Conservation (phyloP, 2,888 invertebrate genomes). For the Tipula vernalis region DNA sequence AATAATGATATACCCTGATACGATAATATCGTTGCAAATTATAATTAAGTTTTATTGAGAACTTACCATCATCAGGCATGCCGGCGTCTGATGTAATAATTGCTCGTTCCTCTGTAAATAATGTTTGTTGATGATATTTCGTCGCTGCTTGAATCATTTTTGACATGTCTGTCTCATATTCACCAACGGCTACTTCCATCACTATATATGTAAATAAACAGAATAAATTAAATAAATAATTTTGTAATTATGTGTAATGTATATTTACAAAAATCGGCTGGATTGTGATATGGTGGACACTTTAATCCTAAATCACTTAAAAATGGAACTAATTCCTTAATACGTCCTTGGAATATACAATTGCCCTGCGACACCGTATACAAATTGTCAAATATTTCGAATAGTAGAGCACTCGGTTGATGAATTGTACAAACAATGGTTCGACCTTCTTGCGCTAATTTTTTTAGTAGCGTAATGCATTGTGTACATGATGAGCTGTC, state of each 20-base stretch:
- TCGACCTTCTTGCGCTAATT: conserved; percentile 70
- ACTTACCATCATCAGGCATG: conserved; percentile 8
- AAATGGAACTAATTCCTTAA: conserved; percentile 61
- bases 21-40: too few species aligned
- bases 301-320: conserved; percentile 57
- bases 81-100: neutral
- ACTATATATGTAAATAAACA: conserved; percentile 40
- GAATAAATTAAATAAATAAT: conserved; percentile 10
- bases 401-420: conserved; percentile 83
- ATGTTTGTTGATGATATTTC: conserved; percentile 19
- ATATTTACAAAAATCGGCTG: conserved; percentile 77
- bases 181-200: conserved; percentile 83
- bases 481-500: conserved; percentile 82
- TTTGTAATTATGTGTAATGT: neutral
- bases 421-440: conserved; percentile 89
- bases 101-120: conserved; percentile 12
- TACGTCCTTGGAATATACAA: conserved; percentile 74
- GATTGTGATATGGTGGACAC: conserved; percentile 90
- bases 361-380: conserved; percentile 73
- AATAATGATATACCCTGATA: too few species aligned
- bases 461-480: conserved; percentile 65
- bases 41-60: neutral
- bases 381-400: conserved; percentile 85
- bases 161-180: conserved; percentile 58
- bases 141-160: conserved; percentile 43